phyloP scores from a whole-genome alignment of 2,113 vertebrate genomes.

The Recurvirostra avosetta region DNA sequence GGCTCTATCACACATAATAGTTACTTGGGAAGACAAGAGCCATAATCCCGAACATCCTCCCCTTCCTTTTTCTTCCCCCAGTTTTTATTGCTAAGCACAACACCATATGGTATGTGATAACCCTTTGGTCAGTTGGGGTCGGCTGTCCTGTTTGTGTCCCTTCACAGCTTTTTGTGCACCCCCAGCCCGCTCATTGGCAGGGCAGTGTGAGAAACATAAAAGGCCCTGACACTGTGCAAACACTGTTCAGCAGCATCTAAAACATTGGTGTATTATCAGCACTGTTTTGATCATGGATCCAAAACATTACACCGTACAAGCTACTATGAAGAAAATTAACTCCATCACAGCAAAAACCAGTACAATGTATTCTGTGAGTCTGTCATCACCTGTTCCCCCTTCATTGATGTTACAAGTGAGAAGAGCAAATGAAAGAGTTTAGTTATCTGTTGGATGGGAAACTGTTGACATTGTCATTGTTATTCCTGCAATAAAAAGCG shows the following conservation, averaged over 20 bases:
- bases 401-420: not conserved
- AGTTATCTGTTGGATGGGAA: not conserved
- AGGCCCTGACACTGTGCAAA: not conserved
- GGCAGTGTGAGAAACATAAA: not conserved
- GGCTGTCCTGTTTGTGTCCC: not conserved
- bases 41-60: fast-evolving
- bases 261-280: not conserved
- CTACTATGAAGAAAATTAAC: not conserved
- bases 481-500: not conserved
- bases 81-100: not conserved
- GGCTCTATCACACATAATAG: fast-evolving
- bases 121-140: not conserved
- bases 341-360: not conserved
- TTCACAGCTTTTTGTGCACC: fast-evolving
- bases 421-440: not conserved
- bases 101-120: not conserved
- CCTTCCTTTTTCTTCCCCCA: not conserved
- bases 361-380: not conserved
- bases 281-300: not conserved
- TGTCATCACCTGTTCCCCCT: not conserved
- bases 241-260: not conserved
- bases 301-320: not conserved
- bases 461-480: not conserved
- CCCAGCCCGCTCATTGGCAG: fast-evolving
- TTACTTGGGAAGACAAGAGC: not conserved